Percentiles rank a stretch among this genome's conserved stretches.
Evolutionary conservation across 2,888 invertebrate genomes (phyloP).

Genomic region (Zele albiditarsus): DNA sequence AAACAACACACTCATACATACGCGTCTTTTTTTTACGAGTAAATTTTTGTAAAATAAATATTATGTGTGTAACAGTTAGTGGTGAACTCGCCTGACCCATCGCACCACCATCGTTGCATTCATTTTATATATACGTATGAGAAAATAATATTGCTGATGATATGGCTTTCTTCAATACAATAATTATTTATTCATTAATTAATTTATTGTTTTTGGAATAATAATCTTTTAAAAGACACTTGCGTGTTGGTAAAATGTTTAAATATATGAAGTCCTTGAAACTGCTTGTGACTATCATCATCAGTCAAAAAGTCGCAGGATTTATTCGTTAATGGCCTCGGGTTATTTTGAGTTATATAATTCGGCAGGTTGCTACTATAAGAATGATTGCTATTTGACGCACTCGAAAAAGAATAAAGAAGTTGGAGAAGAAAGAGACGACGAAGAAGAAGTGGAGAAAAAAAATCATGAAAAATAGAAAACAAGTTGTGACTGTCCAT

Average conservation of each 20-base stretch:
- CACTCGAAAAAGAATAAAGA: slow-evolving; percentile 17
- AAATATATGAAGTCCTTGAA: slow-evolving; percentile 29
- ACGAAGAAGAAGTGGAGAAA: slow-evolving; percentile 6
- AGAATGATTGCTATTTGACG: slow-evolving; percentile 23
- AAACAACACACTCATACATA: not conserved
- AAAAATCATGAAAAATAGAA: not conserved
- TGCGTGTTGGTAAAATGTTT: not conserved
- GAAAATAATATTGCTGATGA: not conserved
- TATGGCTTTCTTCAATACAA: not conserved
- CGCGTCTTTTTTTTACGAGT: not conserved
- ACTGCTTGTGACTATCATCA: slow-evolving; percentile 25
- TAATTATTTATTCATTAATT: not conserved
- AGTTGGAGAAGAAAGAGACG: not conserved
- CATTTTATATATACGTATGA: not conserved
- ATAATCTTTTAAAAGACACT: not conserved
- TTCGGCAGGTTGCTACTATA: slow-evolving; percentile 16
- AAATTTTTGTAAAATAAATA: too few relatives aligned
- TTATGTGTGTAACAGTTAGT: not conserved
- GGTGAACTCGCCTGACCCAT: slow-evolving; percentile 41
- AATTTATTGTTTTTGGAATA: not conserved
- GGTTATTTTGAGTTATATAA: slow-evolving; percentile 28
- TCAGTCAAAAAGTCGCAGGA: slow-evolving; percentile 25
- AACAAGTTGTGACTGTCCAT: slow-evolving; percentile 14
- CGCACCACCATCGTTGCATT: slow-evolving; percentile 4
- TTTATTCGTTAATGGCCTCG: slow-evolving; percentile 29